Conservation (phyloP, 2,113 vertebrate species). For the Pangasianodon hypophthalmus region DNA sequence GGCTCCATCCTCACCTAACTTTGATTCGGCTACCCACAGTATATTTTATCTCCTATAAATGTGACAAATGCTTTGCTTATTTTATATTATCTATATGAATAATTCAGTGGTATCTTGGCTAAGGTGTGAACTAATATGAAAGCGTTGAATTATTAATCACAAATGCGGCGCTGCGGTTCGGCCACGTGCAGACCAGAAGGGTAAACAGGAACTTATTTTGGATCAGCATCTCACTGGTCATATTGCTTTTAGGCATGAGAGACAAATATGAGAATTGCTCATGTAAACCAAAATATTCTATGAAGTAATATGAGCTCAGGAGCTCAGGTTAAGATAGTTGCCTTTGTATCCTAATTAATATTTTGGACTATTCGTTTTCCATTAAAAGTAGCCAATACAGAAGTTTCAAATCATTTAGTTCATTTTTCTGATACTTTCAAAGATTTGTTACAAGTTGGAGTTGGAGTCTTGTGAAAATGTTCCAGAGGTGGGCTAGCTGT, state of each 20-base stretch:
- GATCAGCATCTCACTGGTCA: neutral
- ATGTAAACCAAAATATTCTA: constrained; percentile 3
- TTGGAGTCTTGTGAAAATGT: neutral
- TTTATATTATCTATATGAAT: constrained; percentile 86
- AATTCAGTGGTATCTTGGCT: constrained; percentile 88
- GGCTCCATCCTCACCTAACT: neutral
- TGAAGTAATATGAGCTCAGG: neutral
- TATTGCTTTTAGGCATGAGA: neutral
- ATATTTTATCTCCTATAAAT: constrained; percentile 76
- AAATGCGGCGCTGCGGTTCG: constrained; percentile 38
- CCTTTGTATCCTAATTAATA: neutral
- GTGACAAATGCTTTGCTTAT: constrained; percentile 78
- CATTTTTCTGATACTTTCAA: neutral
- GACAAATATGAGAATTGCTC: constrained; percentile 3
- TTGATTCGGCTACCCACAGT: constrained; percentile 29
- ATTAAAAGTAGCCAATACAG: neutral
- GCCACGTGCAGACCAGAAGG: constrained; percentile 46
- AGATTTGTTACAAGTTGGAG: neutral
- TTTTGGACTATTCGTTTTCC: neutral
- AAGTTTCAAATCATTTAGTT: too few relatives aligned
- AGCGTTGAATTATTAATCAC: constrained; percentile 92
- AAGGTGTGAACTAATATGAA: constrained; percentile 93
- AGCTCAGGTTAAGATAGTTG: neutral
- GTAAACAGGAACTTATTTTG: constrained; percentile 41
- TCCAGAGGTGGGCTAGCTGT: neutral